Percentiles rank a stretch among this genome's conserved stretches.
Evolutionary conservation across 1,140 invertebrate genomes (phyloP).

Genomic region (Whitmania pigra): DNA sequence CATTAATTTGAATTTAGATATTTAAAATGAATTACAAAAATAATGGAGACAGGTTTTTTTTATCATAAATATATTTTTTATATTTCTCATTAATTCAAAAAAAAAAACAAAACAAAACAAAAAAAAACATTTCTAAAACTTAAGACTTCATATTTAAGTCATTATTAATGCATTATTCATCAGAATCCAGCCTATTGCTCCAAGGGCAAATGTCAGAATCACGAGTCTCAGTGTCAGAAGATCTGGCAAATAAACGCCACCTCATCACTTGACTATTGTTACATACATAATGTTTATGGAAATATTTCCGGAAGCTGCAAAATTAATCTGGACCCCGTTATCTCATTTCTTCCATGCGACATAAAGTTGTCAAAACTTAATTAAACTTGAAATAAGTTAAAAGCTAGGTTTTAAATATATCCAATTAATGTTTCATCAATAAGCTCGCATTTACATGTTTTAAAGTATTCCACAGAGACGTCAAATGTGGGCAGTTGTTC

Average conservation of each 20-base stretch:
- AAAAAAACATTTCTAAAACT: background rate
- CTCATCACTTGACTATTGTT: background rate
- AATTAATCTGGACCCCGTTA: background rate
- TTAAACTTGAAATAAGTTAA: too few species aligned
- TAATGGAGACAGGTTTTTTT: background rate
- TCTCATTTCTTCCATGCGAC: background rate
- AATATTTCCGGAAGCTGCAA: background rate
- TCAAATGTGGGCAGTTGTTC: background rate
- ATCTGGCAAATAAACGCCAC: background rate
- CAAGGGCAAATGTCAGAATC: slow-evolving; percentile 1
- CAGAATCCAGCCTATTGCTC: slow-evolving; percentile 3
- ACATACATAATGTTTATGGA: background rate
- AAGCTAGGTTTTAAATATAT: too few species aligned
- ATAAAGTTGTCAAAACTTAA: background rate
- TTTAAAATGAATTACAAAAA: too few species aligned
- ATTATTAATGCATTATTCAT: background rate
- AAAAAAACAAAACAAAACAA: too few species aligned
- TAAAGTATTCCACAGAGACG: background rate
- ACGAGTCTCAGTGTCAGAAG: background rate
- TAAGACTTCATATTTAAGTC: background rate
- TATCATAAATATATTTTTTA: background rate
- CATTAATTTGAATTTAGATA: too few species aligned
- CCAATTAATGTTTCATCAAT: too few species aligned
- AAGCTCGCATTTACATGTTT: too few species aligned
- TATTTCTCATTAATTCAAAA: too few species aligned